Percentiles rank a stretch among this genome's conserved stretches.
phyloP scores from a whole-genome alignment of 2,113 vertebrate species.

The Rhinoderma darwinii region DNA sequence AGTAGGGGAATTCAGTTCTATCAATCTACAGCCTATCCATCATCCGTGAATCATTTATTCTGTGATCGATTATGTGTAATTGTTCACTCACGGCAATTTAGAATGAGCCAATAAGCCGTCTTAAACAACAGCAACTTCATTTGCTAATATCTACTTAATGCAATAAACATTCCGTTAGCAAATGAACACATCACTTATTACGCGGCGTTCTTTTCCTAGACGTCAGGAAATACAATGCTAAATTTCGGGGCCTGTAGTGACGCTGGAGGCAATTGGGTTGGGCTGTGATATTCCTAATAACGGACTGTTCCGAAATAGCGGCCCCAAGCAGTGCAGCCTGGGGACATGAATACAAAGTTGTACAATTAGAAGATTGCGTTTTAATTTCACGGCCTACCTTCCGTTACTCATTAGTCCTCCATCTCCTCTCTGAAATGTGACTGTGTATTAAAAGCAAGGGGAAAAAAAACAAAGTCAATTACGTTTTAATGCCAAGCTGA shows the following conservation, averaged over 20 bases:
- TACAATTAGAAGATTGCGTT: conserved; percentile 52
- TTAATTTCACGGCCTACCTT: conserved; percentile 80
- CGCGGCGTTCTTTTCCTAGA: conserved; percentile 62
- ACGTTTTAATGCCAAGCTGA: neutral
- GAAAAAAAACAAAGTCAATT: conserved; percentile 38
- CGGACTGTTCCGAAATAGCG: conserved; percentile 64
- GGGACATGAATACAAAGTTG: conserved; percentile 56
- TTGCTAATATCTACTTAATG: conserved; percentile 98
- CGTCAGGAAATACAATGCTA: conserved; percentile 77
- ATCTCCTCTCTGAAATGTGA: conserved; percentile 98
- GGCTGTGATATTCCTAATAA: conserved; percentile 63
- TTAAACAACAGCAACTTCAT: conserved; percentile 90
- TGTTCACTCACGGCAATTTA: conserved; percentile 96
- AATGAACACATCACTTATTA: conserved; percentile 84
- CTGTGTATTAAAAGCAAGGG: conserved; percentile 70
- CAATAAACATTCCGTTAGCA: conserved; percentile 89
- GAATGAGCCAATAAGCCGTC: conserved; percentile 89
- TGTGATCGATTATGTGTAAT: conserved; percentile 96
- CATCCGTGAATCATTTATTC: conserved; percentile 99
- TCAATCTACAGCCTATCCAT: conserved; percentile 94
- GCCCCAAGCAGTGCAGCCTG: conserved; percentile 36
- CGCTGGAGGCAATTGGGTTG: conserved; percentile 72
- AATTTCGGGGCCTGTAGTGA: conserved; percentile 86
- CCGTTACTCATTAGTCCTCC: conserved; percentile 98
- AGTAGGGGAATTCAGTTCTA: conserved; percentile 84